Evolutionary conservation across 2,888 invertebrate species (phyloP).

Genomic region (Anoplius nigerrimus): DNA sequence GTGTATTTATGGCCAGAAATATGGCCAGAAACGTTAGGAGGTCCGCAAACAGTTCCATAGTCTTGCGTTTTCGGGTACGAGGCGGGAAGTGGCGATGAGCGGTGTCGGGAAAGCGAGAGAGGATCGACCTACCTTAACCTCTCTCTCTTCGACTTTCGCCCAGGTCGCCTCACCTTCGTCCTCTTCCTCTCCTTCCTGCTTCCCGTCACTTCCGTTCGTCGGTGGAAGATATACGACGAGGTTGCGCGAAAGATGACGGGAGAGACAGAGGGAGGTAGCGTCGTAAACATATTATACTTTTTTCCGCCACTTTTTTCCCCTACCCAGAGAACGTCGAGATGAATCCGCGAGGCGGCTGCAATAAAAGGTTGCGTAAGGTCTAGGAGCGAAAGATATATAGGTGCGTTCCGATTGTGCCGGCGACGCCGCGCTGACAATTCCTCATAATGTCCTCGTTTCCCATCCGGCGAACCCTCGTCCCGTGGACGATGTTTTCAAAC

Average conservation of each 20-base stretch:
- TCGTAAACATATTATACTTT: conserved; percentile 63
- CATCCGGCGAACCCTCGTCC: conserved; percentile 7
- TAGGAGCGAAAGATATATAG: conserved; percentile 46
- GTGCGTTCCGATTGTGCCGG: conserved; percentile 50
- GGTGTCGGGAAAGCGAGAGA: neutral
- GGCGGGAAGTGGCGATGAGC: neutral
- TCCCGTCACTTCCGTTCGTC: neutral
- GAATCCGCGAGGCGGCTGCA: conserved; percentile 50
- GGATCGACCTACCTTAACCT: neutral
- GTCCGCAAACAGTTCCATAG: conserved; percentile 65
- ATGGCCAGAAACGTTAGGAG: conserved; percentile 72
- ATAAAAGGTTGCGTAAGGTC: conserved; percentile 62
- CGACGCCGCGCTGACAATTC: conserved; percentile 55
- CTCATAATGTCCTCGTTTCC: conserved; percentile 55
- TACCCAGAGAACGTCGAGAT: conserved; percentile 41
- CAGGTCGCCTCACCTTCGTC: neutral
- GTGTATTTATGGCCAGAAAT: conserved; percentile 72
- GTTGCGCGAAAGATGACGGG: conserved; percentile 52
- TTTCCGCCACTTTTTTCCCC: conserved; percentile 26
- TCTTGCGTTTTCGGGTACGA: conserved; percentile 40
- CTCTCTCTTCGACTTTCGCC: neutral
- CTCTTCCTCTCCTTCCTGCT: conserved; percentile 8
- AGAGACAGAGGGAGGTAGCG: conserved; percentile 42
- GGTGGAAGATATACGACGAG: conserved; percentile 45
- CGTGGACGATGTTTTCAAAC: conserved; percentile 13